phyloP scores from a whole-genome alignment of 2,113 vertebrate genomes.

The Oceanodroma tethys region DNA sequence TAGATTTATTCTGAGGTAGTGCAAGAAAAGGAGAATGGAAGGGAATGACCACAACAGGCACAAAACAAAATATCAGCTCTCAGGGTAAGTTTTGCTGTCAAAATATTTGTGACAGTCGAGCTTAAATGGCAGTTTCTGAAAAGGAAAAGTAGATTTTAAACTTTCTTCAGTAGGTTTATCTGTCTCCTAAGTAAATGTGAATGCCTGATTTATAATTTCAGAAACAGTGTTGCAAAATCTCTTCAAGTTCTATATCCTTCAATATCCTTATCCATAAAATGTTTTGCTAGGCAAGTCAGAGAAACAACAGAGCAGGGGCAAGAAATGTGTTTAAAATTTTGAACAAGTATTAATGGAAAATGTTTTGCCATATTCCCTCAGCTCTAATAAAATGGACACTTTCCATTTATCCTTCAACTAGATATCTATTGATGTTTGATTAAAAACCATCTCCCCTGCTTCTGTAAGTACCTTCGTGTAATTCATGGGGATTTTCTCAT shows the following conservation, averaged over 20 bases:
- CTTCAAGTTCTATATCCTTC: background rate
- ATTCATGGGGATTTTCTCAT: slow-evolving; percentile 60
- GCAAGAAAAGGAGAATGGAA: background rate
- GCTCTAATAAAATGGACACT: slow-evolving; percentile 30
- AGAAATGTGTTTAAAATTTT: slow-evolving; percentile 38
- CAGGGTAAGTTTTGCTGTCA: background rate
- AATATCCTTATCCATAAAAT: background rate
- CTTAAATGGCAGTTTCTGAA: background rate
- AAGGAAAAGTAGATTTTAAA: background rate
- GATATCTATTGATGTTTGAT: slow-evolving; percentile 60
- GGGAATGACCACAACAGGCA: background rate
- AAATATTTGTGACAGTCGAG: background rate
- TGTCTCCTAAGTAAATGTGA: background rate
- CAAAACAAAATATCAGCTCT: background rate
- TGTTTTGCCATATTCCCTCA: slow-evolving; percentile 23
- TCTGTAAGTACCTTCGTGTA: slow-evolving; percentile 30
- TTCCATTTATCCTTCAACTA: slow-evolving; percentile 41
- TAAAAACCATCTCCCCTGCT: slow-evolving; percentile 25
- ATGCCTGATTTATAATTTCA: background rate
- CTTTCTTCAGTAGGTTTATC: background rate
- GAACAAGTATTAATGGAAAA: slow-evolving; percentile 28
- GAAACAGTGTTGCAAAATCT: background rate
- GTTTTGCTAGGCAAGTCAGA: background rate
- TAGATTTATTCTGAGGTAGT: background rate
- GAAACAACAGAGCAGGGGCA: background rate